Conservation (phyloP, 2,888 invertebrate species). For the Caenorhabditis doughertyi region DNA sequence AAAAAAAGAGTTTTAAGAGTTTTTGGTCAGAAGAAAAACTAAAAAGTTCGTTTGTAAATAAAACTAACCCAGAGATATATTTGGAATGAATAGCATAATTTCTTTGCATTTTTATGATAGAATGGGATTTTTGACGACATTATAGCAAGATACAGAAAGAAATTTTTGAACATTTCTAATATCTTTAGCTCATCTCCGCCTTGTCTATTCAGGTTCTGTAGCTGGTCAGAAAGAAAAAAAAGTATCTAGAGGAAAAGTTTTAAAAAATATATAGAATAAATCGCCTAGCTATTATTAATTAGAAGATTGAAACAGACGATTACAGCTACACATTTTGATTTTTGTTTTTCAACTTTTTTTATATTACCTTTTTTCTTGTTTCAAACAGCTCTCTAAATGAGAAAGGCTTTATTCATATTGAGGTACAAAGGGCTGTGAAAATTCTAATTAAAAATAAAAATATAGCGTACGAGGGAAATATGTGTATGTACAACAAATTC, state of each 20-base stretch:
- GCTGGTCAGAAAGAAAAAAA: constrained; percentile 16
- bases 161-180: not conserved
- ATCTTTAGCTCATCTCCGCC: constrained; percentile 7
- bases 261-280: constrained; percentile 1
- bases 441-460: not conserved
- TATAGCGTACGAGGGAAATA: too few relatives aligned
- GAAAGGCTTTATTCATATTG: not conserved
- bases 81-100: not conserved
- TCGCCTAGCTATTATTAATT: not conserved
- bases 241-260: not conserved
- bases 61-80: not conserved
- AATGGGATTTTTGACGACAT: not conserved
- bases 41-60: not conserved
- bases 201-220: constrained; percentile 14
- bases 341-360: not conserved
- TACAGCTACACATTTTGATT: not conserved
- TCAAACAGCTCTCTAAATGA: not conserved
- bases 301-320: not conserved
- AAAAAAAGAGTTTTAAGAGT: not conserved
- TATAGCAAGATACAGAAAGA: not conserved
- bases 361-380: not conserved
- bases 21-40: not conserved
- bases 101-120: not conserved
- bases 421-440: not conserved
- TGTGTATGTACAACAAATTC: constrained; percentile 6